A percentile compares a stretch with the other conserved stretches of the same genome.
These are phyloP conservation scores for Phoebastria nigripes DNA, from an alignment of 2,797 vertebrate species.

Conservation along the genomic window DNA sequence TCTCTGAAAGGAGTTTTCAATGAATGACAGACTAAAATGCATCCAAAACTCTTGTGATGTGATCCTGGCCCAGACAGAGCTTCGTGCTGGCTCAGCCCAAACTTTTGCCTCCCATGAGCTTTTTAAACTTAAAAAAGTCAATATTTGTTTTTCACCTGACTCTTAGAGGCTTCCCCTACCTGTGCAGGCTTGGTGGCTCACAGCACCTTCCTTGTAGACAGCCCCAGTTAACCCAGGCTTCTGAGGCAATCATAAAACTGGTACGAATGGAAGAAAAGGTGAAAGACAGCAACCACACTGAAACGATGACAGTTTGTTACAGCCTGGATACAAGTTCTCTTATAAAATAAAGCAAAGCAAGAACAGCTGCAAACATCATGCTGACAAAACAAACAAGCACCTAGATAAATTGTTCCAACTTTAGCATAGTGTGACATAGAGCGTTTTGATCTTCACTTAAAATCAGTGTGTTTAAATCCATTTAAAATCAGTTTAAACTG, in stretches of 20 bases:
- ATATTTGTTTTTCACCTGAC: background rate
- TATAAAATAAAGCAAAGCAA: background rate
- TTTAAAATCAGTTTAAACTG: background rate
- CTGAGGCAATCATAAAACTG: background rate
- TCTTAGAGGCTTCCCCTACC: background rate
- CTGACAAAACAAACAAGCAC: background rate
- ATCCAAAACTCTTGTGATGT: background rate
- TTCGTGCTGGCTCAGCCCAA: background rate
- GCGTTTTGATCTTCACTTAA: background rate
- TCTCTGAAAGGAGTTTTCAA: background rate
- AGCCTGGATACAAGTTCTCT: background rate
- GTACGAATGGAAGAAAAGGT: background rate
- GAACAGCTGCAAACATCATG: background rate
- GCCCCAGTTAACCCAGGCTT: background rate
- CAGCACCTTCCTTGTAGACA: background rate
- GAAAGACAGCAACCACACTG: background rate
- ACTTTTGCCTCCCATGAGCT: background rate
- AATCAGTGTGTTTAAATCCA: background rate
- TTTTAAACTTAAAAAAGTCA: background rate
- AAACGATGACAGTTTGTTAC: background rate
- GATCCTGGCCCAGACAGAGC: background rate
- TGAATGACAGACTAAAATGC: background rate
- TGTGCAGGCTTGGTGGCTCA: background rate
- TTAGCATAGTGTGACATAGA: background rate
- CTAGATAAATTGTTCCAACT: background rate